phyloP scores from a whole-genome alignment of 2,888 invertebrate species.

The Epirrhoe alternata region DNA sequence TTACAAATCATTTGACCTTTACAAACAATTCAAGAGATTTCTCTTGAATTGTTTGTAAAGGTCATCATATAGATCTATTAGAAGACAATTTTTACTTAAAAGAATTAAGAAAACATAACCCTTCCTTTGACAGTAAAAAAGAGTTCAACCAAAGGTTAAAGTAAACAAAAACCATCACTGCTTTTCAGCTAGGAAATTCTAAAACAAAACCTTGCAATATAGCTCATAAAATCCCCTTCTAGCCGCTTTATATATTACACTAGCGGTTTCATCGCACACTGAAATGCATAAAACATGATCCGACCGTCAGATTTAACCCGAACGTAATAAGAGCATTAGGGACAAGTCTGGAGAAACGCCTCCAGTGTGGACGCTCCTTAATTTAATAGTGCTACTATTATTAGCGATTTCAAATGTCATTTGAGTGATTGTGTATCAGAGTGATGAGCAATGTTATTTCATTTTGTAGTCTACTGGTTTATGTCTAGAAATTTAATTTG shows the following conservation, averaged over 20 bases:
- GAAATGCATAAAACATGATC: constrained; percentile 84
- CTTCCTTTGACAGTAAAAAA: too few species aligned
- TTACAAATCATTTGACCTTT: too few species aligned
- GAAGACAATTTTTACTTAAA: neutral
- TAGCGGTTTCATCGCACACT: constrained; percentile 79
- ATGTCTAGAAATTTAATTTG: neutral
- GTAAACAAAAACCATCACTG: constrained; percentile 42
- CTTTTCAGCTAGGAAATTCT: constrained; percentile 52
- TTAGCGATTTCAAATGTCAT: constrained; percentile 37
- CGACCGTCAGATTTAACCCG: constrained; percentile 82
- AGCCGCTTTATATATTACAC: constrained; percentile 76
- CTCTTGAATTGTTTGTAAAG: too few species aligned
- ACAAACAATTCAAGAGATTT: neutral
- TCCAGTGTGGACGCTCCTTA: constrained; percentile 52
- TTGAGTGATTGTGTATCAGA: constrained; percentile 30
- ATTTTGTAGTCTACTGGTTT: constrained; percentile 15
- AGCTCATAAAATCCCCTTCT: constrained; percentile 75
- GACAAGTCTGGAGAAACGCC: constrained; percentile 60
- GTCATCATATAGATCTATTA: neutral
- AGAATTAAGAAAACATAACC: too few species aligned
- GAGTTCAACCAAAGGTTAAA: constrained; percentile 8
- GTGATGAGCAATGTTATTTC: constrained; percentile 11
- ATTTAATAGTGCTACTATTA: constrained; percentile 48
- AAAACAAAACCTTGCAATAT: constrained; percentile 66
- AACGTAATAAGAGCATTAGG: constrained; percentile 82